These are phyloP conservation scores for Chiloscyllium punctatum DNA, from an alignment of 2,797 vertebrate species.

Conservation along the genomic window DNA sequence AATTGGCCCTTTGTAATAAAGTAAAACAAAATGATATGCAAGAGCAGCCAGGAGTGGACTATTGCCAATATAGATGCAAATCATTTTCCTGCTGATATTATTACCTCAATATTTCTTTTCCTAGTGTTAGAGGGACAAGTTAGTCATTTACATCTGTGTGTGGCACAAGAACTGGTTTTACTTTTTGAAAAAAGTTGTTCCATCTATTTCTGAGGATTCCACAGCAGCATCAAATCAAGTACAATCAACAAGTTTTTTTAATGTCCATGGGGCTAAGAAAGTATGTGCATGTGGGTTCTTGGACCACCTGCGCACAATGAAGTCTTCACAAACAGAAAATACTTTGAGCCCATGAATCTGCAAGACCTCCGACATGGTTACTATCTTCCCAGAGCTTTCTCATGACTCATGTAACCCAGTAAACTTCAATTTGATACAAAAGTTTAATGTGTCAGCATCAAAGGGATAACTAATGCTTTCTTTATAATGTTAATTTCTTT, in stretches of 20 bases:
- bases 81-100: neutral
- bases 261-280: conserved; percentile 16
- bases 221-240: conserved; percentile 15
- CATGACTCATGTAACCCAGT: neutral
- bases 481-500: neutral
- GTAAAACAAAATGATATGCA: neutral
- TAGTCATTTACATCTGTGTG: conserved; percentile 30
- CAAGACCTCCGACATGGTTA: neutral
- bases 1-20: neutral
- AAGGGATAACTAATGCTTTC: neutral
- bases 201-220: neutral
- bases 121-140: neutral
- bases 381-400: conserved; percentile 1
- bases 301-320: conserved; percentile 30
- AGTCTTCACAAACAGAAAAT: conserved; percentile 11
- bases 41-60: neutral
- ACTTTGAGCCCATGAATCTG: neutral
- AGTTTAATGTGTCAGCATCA: neutral
- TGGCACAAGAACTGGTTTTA: neutral
- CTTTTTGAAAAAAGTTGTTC: conserved; percentile 26
- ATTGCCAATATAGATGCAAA: neutral
- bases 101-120: neutral
- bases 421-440: neutral
- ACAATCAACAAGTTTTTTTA: neutral
- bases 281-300: neutral